Conservation (phyloP, 2,113 vertebrate species). For the Tapirus terrestris region DNA sequence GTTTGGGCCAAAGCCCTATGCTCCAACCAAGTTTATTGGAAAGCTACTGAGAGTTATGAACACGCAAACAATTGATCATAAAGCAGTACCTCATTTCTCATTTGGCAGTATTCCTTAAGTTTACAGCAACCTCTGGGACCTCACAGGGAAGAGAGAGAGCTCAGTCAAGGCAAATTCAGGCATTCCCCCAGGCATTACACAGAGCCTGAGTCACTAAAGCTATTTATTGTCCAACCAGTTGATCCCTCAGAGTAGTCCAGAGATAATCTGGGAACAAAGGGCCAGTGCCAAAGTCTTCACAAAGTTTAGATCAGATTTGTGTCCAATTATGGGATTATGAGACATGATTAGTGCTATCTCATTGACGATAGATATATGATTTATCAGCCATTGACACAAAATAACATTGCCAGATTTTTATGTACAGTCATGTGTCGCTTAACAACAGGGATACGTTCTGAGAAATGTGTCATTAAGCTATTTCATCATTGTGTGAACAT, state of each 20-base stretch:
- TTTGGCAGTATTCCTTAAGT: not conserved
- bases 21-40: not conserved
- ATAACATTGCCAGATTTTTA: not conserved
- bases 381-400: constrained; percentile 25
- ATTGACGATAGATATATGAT: not conserved
- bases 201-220: not conserved
- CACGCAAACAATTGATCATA: not conserved
- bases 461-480: no score
- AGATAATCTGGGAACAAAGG: not conserved
- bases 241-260: not conserved
- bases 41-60: not conserved
- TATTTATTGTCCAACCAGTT: not conserved
- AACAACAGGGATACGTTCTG: no score
- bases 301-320: not conserved
- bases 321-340: not conserved
- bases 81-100: not conserved
- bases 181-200: not conserved
- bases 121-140: not conserved
- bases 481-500: no score
- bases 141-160: not conserved
- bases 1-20: not conserved
- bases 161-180: not conserved
- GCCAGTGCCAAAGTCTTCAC: not conserved
- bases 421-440: not conserved
- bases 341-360: not conserved